phyloP scores from a whole-genome alignment of 2,113 vertebrate genomes.

The Struthio camelus region DNA sequence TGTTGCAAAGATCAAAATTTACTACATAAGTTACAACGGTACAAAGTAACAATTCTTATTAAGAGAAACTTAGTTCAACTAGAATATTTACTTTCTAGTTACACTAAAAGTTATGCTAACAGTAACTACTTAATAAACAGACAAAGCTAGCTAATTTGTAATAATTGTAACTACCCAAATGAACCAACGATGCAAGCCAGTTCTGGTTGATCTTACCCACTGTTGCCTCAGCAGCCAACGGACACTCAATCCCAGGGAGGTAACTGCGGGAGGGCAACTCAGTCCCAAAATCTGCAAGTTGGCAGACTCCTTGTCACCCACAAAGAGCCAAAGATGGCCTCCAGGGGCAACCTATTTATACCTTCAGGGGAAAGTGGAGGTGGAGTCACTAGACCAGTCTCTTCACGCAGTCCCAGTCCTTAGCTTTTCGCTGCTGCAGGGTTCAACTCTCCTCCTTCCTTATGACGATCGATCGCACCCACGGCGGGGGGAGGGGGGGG shows the following conservation, averaged over 20 bases:
- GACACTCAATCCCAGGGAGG: not conserved
- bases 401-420: not conserved
- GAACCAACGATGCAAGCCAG: not conserved
- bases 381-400: too few relatives aligned
- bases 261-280: not conserved
- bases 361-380: too few relatives aligned
- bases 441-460: not conserved
- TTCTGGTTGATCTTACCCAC: not conserved
- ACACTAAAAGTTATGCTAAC: too few relatives aligned
- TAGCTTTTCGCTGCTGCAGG: not conserved
- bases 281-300: not conserved
- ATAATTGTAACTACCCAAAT: not conserved
- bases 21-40: too few relatives aligned
- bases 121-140: not conserved
- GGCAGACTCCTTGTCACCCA: not conserved
- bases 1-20: too few relatives aligned
- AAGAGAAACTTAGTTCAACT: too few relatives aligned
- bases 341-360: too few relatives aligned
- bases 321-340: not conserved
- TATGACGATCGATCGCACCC: not conserved
- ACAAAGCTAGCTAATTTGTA: not conserved
- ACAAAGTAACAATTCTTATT: too few relatives aligned
- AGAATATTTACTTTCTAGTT: too few relatives aligned
- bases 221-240: not conserved
- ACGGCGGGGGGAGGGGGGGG: not conserved